phyloP scores from a whole-genome alignment of 2,888 invertebrate genomes.

The Therioaphis trifolii region DNA sequence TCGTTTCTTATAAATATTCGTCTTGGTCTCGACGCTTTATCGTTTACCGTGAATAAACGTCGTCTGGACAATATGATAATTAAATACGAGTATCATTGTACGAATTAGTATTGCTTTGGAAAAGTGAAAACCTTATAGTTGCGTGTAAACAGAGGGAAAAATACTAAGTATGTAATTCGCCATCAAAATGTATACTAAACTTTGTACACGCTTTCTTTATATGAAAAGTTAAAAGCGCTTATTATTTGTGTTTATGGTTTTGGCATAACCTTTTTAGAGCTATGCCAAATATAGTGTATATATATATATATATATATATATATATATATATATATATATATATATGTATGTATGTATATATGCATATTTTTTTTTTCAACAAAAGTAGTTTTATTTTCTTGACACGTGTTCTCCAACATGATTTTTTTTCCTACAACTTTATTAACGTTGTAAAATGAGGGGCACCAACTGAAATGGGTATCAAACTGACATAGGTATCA shows the following conservation, averaged over 20 bases:
- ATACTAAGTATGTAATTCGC: background rate
- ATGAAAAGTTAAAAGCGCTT: conserved; percentile 27
- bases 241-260: conserved; percentile 33
- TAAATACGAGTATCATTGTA: background rate
- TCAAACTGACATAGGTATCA: too few relatives aligned
- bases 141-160: background rate
- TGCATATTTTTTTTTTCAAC: conserved; percentile 4
- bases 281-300: background rate
- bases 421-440: background rate
- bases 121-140: background rate
- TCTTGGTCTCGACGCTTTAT: too few relatives aligned
- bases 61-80: background rate
- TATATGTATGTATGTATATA: too few relatives aligned
- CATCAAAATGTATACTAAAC: background rate
- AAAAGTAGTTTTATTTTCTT: conserved; percentile 32
- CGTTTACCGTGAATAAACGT: too few relatives aligned
- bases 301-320: too few relatives aligned
- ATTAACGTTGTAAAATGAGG: background rate
- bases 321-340: too few relatives aligned
- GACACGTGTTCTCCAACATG: conserved; percentile 6
- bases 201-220: conserved; percentile 20
- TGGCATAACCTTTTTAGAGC: conserved; percentile 25
- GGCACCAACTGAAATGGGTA: background rate
- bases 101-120: background rate
- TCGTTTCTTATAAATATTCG: too few relatives aligned